These are phyloP conservation scores for Aphodius sticticus DNA, from an alignment of 2,888 invertebrate genomes.

Conservation along the genomic window DNA sequence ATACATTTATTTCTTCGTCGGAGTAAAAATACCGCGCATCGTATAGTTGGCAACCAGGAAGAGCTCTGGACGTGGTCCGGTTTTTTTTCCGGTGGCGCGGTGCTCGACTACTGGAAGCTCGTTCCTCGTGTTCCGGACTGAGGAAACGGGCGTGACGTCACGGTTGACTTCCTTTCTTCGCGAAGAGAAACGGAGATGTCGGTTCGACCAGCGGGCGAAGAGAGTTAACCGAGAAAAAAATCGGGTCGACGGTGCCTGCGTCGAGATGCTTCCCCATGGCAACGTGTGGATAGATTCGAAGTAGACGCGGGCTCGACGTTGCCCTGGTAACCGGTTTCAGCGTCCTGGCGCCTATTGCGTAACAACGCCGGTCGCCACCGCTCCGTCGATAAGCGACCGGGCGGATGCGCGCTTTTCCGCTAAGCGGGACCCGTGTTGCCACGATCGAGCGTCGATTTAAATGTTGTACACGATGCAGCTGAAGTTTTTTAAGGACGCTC, in stretches of 20 bases:
- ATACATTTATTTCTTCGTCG: no score
- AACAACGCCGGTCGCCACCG: slow-evolving; percentile 53
- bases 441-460: slow-evolving; percentile 32
- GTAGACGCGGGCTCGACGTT: slow-evolving; percentile 43
- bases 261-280: slow-evolving; percentile 49
- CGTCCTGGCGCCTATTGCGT: slow-evolving; percentile 52
- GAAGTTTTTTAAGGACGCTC: no score
- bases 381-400: slow-evolving; percentile 23
- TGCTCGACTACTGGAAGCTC: not conserved
- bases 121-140: not conserved
- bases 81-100: no score
- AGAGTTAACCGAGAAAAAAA: slow-evolving; percentile 21
- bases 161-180: not conserved
- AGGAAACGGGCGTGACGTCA: not conserved
- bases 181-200: not conserved
- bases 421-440: slow-evolving; percentile 26
- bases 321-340: slow-evolving; percentile 51
- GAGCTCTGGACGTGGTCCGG: not conserved
- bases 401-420: slow-evolving; percentile 44
- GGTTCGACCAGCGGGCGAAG: not conserved
- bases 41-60: not conserved
- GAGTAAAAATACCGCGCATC: not conserved
- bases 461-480: not conserved
- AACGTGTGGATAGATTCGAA: not conserved
- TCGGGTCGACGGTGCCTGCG: slow-evolving; percentile 48